Percentiles rank a stretch among this genome's conserved stretches.
These are phyloP conservation scores for Macropis europaea DNA, from an alignment of 2,888 invertebrate species.

Conservation along the genomic window DNA sequence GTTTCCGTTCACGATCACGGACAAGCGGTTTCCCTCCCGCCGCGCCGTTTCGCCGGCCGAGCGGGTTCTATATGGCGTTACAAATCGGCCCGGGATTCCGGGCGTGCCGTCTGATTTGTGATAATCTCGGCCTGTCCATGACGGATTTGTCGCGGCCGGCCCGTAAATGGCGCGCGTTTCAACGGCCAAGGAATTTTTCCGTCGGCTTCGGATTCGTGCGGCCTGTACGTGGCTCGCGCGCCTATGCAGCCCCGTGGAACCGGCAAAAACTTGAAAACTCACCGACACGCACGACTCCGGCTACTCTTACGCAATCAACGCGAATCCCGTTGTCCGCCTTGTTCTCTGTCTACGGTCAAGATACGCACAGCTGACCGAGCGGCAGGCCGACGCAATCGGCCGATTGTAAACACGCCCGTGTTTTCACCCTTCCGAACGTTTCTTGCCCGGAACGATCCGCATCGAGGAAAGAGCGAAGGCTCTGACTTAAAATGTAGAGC, in stretches of 20 bases:
- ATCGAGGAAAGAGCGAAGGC: too few relatives aligned
- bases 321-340: slow-evolving; percentile 70
- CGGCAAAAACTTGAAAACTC: slow-evolving; percentile 68
- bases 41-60: too few relatives aligned
- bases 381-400: slow-evolving; percentile 48
- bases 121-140: slow-evolving; percentile 69
- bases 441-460: too few relatives aligned
- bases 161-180: slow-evolving; percentile 71
- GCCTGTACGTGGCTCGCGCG: slow-evolving; percentile 37
- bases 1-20: slow-evolving; percentile 62
- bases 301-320: slow-evolving; percentile 60
- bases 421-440: background rate
- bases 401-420: slow-evolving; percentile 16
- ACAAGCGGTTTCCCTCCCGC: slow-evolving; percentile 62
- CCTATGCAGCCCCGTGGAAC: slow-evolving; percentile 62
- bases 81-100: slow-evolving; percentile 77
- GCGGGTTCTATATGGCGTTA: slow-evolving; percentile 69
- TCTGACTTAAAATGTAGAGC: too few relatives aligned
- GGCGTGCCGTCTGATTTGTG: slow-evolving; percentile 75
- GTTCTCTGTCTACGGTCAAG: slow-evolving; percentile 48
- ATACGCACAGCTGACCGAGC: slow-evolving; percentile 53
- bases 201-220: slow-evolving; percentile 9
- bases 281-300: slow-evolving; percentile 58
- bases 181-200: slow-evolving; percentile 25
- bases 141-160: slow-evolving; percentile 76